Evolutionary conservation across 1,140 invertebrate species (phyloP), one percentile per base, ranked within the genome.

Genomic region (Zaprionus gabonicus): DNA sequence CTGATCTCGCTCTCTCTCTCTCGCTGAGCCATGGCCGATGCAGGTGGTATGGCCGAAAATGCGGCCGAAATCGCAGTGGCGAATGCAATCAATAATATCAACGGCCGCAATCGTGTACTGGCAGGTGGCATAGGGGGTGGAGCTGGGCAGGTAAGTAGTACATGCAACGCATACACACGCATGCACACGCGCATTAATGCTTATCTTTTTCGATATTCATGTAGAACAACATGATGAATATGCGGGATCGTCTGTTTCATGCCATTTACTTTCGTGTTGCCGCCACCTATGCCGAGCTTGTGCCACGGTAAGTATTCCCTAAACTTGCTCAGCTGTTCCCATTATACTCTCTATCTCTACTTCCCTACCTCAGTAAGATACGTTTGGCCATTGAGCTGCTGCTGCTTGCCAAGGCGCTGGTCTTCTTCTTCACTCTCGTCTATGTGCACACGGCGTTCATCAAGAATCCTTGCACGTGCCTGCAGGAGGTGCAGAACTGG

Each of bases 401-500:
- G 69, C 95, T 99, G 76, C 94, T 99, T 77, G 93, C 98, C 20
- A 98, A 98, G 95, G 98, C 98, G 12, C 94, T 99, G 71, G 93
- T 96, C 31, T 97, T 98, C 68, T 97, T 99, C 93, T 97, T 97
- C 92, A 96, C 98, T 41, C 94, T 99, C 76, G 96, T 97, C 36
- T 99, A 99, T 93, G 98, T 99, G 81, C 99, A 99, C 92, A 95
- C 98, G 91, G 96, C 96, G 46, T 99, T 99, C 93, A 98, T 98
- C 63, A 95, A 97, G 81, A 95, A 97, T 80, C 98, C 98, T 25
- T 97, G 97, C 41, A 98, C 97, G 82, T 99, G 99, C 94, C 94
- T 99, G 75, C 96, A 98, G 91, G 95, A 98, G 93, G 95, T 99
- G 28, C 95, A 97, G 92, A 95, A 96, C 20, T 99, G 99, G 99